Conservation (phyloP, 2,113 vertebrate genomes). For the Lycaon pictus region DNA sequence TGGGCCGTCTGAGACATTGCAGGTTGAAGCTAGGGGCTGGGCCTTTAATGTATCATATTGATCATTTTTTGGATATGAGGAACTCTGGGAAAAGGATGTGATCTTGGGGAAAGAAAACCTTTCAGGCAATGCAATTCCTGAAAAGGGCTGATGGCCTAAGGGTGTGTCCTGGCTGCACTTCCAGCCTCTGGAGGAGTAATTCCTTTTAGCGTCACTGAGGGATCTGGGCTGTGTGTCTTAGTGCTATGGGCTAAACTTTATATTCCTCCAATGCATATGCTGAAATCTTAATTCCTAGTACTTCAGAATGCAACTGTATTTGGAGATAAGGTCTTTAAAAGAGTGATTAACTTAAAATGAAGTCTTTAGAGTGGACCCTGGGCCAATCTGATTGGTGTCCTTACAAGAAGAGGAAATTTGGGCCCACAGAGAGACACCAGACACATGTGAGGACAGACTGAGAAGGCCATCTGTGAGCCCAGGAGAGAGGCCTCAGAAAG, state of each 20-base stretch:
- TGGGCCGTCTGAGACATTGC: background rate
- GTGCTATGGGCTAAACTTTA: background rate
- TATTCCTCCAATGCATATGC: background rate
- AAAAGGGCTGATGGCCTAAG: background rate
- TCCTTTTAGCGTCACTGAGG: background rate
- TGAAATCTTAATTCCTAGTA: background rate
- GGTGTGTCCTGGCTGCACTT: background rate
- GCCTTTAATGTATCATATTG: background rate
- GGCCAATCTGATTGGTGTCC: background rate
- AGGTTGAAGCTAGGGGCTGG: background rate
- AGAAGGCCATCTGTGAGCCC: background rate
- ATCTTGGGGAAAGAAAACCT: background rate
- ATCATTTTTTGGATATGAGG: background rate
- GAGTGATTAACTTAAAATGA: background rate
- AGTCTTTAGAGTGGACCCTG: background rate
- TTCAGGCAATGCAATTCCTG: background rate
- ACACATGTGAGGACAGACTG: background rate
- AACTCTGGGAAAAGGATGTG: background rate
- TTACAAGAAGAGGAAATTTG: background rate
- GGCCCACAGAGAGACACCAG: background rate
- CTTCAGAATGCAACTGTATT: background rate
- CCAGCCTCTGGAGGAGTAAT: background rate
- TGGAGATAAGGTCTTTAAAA: background rate
- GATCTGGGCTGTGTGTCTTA: background rate
- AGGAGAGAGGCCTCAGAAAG: background rate